Base-by-base conservation (phyloP, 2,888 invertebrate genomes). In the Augochlorella aurata region DNA sequence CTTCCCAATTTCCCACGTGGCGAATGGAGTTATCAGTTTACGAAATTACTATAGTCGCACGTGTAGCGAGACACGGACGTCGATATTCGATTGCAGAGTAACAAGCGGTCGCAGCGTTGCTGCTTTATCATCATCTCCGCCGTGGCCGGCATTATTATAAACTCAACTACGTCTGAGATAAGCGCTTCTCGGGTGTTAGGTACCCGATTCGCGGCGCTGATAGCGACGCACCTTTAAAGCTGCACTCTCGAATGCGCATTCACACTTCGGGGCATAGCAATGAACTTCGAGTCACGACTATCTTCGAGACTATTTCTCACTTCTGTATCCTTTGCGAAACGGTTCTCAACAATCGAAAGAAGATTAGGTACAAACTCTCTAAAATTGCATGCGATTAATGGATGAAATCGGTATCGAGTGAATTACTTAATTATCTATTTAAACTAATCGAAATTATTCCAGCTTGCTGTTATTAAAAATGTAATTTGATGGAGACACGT, bases 121-220 rank as follows among this genome's bases (percentile, higher is more conserved):
- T 74, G 82, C 84, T 68, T 80, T 82, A 82, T 84, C 84, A 49
- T 83, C 83, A 65, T 86, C 84, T 77, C 44, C 49, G 50, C 58
- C 18, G 66, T 61, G 74, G 70, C 47, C 81, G 76, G 72, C 58
- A 74, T 77, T 82, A 82, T 84, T 82, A 74, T 58, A 84, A 77
- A 75, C 77, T 69, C 79, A 79, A 82, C 77, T 61, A 52, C 69
- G 49, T 2, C 18, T 47, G 54, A 74, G 83, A 86, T 79, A 82
- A 80, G 76, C 67, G 29, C 45, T 66, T n/a, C 63, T 47, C 24
- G 67, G 75, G 68, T 66, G 74, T 67, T 69, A 66, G 52, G 63
- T 63, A 12, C 61, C 61, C 79, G 81, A 86, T 83, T 65, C 63
- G 61, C 16, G 49, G 63, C 21, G 49, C 63, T 70, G 84, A 86